A percentile compares a stretch with the other conserved stretches of the same genome.
These are phyloP conservation scores for Speoplatyrhinus poulsoni DNA, from an alignment of 2,113 vertebrate species.

Conservation along the genomic window DNA sequence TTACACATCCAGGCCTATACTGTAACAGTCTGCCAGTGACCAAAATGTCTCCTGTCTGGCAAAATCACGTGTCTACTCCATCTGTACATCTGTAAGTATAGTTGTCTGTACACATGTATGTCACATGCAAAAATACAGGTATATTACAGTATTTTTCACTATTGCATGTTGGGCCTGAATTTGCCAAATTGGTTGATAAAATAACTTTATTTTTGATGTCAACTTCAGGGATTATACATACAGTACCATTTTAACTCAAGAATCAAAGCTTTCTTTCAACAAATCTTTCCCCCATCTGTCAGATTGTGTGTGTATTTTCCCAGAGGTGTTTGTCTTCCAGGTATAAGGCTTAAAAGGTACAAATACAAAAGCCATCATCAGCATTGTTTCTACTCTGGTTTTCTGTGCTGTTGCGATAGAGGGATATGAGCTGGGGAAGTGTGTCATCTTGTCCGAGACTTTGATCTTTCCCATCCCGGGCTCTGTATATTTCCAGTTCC, in stretches of 20 bases:
- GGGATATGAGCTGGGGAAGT: conserved; percentile 57
- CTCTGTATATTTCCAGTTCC: conserved; percentile 62
- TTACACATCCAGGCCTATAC: conserved; percentile 49
- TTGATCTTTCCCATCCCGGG: conserved; percentile 61
- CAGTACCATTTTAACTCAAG: no score
- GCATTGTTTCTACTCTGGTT: conserved; percentile 32
- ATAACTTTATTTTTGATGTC: background rate
- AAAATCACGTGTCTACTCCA: conserved; percentile 30
- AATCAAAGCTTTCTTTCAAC: no score
- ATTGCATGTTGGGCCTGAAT: conserved; percentile 19
- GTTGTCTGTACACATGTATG: conserved; percentile 8
- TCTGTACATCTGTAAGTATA: conserved; percentile 15
- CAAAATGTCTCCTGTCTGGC: conserved; percentile 21
- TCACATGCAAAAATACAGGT: conserved; percentile 8
- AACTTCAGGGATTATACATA: no score
- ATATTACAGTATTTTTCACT: conserved; percentile 6
- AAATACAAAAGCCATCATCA: background rate
- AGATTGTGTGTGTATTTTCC: conserved; percentile 49
- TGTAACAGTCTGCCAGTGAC: conserved; percentile 40
- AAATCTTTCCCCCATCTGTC: background rate
- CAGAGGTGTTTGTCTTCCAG: conserved; percentile 50
- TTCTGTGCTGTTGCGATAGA: conserved; percentile 54
- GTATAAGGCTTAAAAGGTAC: conserved; percentile 37
- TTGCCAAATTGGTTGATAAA: conserved; percentile 23
- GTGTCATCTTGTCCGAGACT: conserved; percentile 68